These are phyloP conservation scores for Dicyrtomina minuta DNA, from an alignment of 2,888 invertebrate species.

Conservation along the genomic window DNA sequence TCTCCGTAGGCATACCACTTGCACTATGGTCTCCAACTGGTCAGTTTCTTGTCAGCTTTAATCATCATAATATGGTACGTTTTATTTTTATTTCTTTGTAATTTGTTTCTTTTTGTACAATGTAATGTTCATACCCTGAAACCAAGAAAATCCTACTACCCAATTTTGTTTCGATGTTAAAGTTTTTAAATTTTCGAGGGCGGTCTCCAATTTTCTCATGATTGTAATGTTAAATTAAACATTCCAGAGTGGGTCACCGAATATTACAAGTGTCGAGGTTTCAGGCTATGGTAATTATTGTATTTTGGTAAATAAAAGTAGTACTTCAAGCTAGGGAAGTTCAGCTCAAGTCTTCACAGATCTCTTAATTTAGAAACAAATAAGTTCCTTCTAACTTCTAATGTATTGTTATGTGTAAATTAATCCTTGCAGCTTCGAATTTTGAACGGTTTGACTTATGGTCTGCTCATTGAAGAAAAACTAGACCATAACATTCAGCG, in stretches of 20 bases:
- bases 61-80: slow-evolving; percentile 34
- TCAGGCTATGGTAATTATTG: too few relatives aligned
- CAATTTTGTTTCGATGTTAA: too few relatives aligned
- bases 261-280: too few relatives aligned
- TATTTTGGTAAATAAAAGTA: too few relatives aligned
- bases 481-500: slow-evolving; percentile 26
- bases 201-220: too few relatives aligned
- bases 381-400: background rate
- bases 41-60: slow-evolving; percentile 34
- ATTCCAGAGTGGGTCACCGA: too few relatives aligned
- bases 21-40: slow-evolving; percentile 35
- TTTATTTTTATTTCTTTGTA: background rate
- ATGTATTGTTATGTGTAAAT: slow-evolving; percentile 4
- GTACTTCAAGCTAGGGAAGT: too few relatives aligned
- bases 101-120: background rate
- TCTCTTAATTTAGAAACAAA: background rate
- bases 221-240: too few relatives aligned
- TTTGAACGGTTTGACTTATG: slow-evolving; percentile 42
- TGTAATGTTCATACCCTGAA: too few relatives aligned
- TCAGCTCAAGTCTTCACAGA: too few relatives aligned
- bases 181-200: too few relatives aligned
- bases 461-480: slow-evolving; percentile 38
- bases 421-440: slow-evolving; percentile 34
- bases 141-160: too few relatives aligned
- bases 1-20: slow-evolving; percentile 34